These are phyloP conservation scores for Aramus guarauna DNA, from an alignment of 2,113 vertebrate species.

Conservation along the genomic window DNA sequence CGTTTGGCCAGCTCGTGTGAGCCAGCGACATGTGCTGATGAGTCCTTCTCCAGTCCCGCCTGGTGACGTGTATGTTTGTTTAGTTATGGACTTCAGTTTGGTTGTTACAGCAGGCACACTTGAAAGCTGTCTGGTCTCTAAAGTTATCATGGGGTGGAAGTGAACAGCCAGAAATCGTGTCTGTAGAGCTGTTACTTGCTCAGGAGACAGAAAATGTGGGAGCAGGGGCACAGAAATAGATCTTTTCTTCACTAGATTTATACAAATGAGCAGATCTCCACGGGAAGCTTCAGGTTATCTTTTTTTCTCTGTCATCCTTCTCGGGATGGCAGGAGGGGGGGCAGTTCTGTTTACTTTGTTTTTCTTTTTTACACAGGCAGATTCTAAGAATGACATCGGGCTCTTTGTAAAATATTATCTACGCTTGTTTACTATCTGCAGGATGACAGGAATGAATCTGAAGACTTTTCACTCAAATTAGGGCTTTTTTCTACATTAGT, in stretches of 20 bases:
- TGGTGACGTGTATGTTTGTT: background rate
- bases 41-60: background rate
- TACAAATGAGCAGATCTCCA: background rate
- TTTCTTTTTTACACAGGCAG: background rate
- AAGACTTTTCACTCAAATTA: background rate
- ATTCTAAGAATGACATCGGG: background rate
- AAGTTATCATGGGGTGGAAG: background rate
- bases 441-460: background rate
- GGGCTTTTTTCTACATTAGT: background rate
- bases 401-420: background rate
- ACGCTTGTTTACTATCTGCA: background rate
- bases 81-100: background rate
- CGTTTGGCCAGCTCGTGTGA: accelerated
- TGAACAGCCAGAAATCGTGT: background rate
- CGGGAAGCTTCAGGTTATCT: background rate
- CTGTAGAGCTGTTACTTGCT: background rate
- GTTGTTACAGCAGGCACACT: background rate
- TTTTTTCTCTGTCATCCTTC: background rate
- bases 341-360: background rate
- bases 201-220: background rate
- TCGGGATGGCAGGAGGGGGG: background rate
- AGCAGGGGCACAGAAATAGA: background rate
- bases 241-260: background rate
- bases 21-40: accelerated
- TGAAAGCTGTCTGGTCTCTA: background rate